phyloP scores from a whole-genome alignment of 2,888 invertebrate species.

The Tetragonula carbonaria region DNA sequence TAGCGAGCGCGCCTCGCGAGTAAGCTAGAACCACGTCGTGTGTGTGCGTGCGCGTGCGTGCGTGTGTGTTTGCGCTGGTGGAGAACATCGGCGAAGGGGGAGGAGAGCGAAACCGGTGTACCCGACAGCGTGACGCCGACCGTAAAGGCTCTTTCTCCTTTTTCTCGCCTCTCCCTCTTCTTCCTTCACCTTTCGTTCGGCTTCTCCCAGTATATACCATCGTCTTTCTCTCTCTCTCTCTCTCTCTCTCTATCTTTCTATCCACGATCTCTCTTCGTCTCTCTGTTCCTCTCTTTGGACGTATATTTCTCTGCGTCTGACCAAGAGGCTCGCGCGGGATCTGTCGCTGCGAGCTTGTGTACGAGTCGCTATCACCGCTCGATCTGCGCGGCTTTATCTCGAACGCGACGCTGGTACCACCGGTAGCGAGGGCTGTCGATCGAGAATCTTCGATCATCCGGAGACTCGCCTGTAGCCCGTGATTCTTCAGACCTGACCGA shows the following conservation, averaged over 20 bases:
- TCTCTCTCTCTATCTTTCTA: constrained; percentile 1
- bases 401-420: constrained; percentile 61
- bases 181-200: constrained; percentile 37
- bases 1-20: background rate
- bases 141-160: constrained; percentile 73
- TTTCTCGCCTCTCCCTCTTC: constrained; percentile 65
- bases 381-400: constrained; percentile 75
- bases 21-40: background rate
- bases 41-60: constrained; percentile 1
- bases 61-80: constrained; percentile 49
- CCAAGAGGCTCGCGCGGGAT: constrained; percentile 39
- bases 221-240: background rate
- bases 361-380: constrained; percentile 71
- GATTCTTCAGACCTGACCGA: constrained; percentile 10
- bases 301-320: constrained; percentile 7
- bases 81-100: constrained; percentile 53
- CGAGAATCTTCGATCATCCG: constrained; percentile 60
- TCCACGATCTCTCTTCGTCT: background rate
- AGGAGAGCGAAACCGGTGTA: constrained; percentile 83
- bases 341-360: constrained; percentile 55
- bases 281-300: background rate
- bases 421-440: constrained; percentile 68
- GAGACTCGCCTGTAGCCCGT: constrained; percentile 23
- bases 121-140: constrained; percentile 83
- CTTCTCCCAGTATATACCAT: constrained; percentile 10